A percentile compares a stretch with the other conserved stretches of the same genome.
These are phyloP conservation scores for Chelonoidis abingdonii DNA, from an alignment of 2,113 vertebrate genomes.

Conservation along the genomic window DNA sequence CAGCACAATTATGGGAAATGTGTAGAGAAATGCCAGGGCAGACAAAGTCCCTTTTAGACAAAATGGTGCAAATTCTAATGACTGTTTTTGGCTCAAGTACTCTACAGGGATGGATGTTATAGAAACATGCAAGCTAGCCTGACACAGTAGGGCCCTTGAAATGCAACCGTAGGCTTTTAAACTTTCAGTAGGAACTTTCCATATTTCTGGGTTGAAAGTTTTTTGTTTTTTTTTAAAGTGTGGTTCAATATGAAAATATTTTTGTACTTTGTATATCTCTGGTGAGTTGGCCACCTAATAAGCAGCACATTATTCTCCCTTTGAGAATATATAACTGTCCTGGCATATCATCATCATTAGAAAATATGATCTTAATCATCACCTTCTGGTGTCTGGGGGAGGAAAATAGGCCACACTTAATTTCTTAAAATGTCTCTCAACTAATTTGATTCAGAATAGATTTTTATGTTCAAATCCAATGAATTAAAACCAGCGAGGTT, in stretches of 20 bases:
- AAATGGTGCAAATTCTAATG: background rate
- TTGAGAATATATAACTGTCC: background rate
- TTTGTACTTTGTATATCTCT: background rate
- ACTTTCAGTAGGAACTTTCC: background rate
- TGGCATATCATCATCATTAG: accelerated
- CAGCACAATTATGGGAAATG: background rate
- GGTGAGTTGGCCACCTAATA: accelerated
- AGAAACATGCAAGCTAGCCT: background rate
- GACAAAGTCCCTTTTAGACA: background rate
- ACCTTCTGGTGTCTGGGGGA: background rate
- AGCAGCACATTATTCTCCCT: background rate
- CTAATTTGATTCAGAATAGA: conserved; percentile 60
- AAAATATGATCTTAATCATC: background rate
- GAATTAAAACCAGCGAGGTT: conserved; percentile 71
- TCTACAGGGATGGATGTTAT: background rate
- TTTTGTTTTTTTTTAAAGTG: accelerated
- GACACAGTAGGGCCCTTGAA: background rate
- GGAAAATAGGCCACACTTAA: background rate
- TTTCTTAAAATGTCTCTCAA: conserved; percentile 27
- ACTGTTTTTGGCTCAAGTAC: background rate
- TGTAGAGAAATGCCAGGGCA: background rate
- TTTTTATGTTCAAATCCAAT: conserved; percentile 39
- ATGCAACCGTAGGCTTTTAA: background rate
- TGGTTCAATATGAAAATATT: background rate
- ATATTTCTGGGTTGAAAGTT: background rate